Conservation (phyloP, 2,888 invertebrate species). For the Drosophila pegasa region DNA sequence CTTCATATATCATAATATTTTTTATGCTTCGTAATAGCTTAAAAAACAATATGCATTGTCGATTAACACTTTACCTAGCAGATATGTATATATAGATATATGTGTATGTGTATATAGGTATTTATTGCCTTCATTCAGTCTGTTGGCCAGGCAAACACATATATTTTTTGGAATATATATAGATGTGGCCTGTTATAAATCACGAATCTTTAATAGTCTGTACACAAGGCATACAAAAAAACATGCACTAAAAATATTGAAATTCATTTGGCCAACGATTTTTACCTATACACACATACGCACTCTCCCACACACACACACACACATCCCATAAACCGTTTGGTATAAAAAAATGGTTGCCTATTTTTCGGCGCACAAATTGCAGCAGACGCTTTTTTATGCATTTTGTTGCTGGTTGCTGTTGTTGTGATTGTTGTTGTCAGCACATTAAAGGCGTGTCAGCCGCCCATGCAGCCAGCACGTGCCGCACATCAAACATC, state of each 20-base stretch:
- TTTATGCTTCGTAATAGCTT: conserved; percentile 9
- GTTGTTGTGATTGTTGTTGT: conserved; percentile 52
- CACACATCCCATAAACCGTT: conserved; percentile 33
- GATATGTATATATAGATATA: conserved; percentile 20
- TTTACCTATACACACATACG: conserved; percentile 34
- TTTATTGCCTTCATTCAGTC: conserved; percentile 17
- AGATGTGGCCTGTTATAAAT: conserved; percentile 63
- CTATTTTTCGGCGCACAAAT: conserved; percentile 69
- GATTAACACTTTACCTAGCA: conserved; percentile 53
- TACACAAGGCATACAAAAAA: conserved; percentile 14
- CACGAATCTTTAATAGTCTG: conserved; percentile 73
- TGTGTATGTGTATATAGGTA: neutral
- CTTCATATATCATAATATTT: conserved; percentile 8
- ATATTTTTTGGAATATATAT: conserved; percentile 21
- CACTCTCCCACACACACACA: conserved; percentile 8
- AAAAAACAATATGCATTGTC: conserved; percentile 33
- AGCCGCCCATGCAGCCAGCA: conserved; percentile 50
- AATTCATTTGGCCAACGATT: conserved; percentile 51
- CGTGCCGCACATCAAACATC: conserved; percentile 62
- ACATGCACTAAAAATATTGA: conserved; percentile 40
- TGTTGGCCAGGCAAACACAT: conserved; percentile 45
- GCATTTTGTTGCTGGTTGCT: conserved; percentile 27
- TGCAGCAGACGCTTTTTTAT: conserved; percentile 71
- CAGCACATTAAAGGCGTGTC: conserved; percentile 62
- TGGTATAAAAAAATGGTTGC: conserved; percentile 61